These are phyloP conservation scores for Pseudocheirus occidentalis DNA, from an alignment of 2,797 vertebrate genomes.

Conservation along the genomic window DNA sequence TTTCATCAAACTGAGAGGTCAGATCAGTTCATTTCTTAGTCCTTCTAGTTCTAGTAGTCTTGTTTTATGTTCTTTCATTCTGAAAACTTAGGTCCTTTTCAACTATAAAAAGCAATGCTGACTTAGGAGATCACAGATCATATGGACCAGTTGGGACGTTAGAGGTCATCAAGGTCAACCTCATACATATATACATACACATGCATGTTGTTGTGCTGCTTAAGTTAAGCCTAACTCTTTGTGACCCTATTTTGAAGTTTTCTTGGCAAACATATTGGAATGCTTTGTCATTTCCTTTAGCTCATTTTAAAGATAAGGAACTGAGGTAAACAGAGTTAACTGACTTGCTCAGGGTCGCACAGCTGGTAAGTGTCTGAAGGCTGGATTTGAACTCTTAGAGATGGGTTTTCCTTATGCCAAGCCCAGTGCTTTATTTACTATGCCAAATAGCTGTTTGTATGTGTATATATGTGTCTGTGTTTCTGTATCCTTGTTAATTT, in stretches of 20 bases:
- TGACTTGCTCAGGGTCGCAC: not conserved
- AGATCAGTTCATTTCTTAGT: not conserved
- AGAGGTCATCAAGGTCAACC: not conserved
- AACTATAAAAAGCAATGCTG: not conserved
- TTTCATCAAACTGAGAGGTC: not conserved
- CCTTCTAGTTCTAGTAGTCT: not conserved
- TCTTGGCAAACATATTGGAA: not conserved
- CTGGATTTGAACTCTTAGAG: not conserved
- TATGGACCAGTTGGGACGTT: not conserved
- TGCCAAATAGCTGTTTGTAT: not conserved
- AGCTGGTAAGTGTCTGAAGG: not conserved
- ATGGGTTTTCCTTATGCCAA: not conserved
- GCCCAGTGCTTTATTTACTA: not conserved
- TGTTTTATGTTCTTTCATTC: not conserved
- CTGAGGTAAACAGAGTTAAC: not conserved
- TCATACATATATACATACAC: not conserved
- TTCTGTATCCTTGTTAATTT: not conserved
- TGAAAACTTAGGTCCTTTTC: not conserved
- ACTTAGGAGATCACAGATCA: not conserved
- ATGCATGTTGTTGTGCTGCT: not conserved
- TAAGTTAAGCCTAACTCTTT: no score
- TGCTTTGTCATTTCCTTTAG: not conserved
- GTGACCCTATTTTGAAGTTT: not conserved
- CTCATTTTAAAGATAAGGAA: not conserved
- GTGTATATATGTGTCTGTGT: not conserved